Percentiles rank a stretch among this genome's conserved stretches.
These are phyloP conservation scores for Spatulosminthurus flaviceps DNA, from an alignment of 2,888 invertebrate genomes.

Conservation along the genomic window DNA sequence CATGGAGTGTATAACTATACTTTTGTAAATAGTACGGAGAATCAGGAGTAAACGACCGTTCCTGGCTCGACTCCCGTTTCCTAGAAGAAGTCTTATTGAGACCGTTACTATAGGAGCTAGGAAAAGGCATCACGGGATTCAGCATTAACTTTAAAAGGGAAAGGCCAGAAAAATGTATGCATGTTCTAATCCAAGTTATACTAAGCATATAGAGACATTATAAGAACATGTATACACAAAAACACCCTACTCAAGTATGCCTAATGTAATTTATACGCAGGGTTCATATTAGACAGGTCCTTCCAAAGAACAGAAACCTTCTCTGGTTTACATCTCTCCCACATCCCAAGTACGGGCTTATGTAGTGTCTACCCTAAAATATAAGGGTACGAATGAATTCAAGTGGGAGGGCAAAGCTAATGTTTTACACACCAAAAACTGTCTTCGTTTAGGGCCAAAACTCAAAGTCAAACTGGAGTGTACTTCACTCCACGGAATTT, in stretches of 20 bases:
- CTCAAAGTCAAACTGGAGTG: too few species aligned
- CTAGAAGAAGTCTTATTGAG: not conserved
- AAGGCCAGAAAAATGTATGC: too few species aligned
- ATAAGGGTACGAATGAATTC: constrained; percentile 7
- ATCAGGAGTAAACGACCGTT: not conserved
- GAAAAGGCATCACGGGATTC: too few species aligned
- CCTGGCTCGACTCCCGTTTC: constrained; percentile 7
- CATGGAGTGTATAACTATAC: too few species aligned
- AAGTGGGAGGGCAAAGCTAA: constrained; percentile 15
- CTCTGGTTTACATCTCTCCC: constrained; percentile 9
- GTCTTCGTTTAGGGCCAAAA: not conserved
- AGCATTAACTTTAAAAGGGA: too few species aligned
- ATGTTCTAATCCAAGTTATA: too few species aligned
- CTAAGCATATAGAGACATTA: too few species aligned
- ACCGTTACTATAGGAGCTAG: too few species aligned
- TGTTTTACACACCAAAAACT: not conserved
- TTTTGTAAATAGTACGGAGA: not conserved
- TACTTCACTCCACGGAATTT: too few species aligned
- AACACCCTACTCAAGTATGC: not conserved
- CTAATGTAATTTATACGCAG: not conserved
- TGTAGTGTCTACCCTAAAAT: not conserved
- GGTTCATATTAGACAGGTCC: constrained; percentile 6
- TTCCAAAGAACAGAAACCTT: not conserved
- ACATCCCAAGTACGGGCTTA: not conserved
- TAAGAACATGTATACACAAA: not conserved